These are phyloP conservation scores for Smutsia gigantea DNA, from an alignment of 2,797 vertebrate genomes.

Conservation along the genomic window DNA sequence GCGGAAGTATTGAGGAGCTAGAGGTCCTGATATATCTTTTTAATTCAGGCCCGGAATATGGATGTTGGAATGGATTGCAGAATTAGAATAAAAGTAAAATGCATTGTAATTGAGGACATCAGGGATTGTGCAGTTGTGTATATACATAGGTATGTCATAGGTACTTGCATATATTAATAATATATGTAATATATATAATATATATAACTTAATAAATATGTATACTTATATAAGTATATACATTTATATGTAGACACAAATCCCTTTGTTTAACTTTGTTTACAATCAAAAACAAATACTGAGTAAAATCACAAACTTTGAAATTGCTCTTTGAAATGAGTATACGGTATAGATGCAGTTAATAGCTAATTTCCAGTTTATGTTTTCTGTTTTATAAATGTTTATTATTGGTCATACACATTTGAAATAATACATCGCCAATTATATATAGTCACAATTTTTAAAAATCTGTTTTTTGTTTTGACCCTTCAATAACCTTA, in stretches of 20 bases:
- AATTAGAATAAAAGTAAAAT: not conserved
- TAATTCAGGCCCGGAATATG: not conserved
- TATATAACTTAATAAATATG: too few species aligned
- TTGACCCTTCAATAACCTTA: not conserved
- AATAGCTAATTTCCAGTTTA: not conserved
- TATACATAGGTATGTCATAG: too few species aligned
- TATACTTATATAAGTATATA: too few species aligned
- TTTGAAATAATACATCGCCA: not conserved
- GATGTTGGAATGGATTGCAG: not conserved
- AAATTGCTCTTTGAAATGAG: not conserved
- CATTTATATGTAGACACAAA: too few species aligned
- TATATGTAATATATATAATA: too few species aligned
- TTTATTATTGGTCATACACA: not conserved
- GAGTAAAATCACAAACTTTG: not conserved
- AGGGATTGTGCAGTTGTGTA: not conserved
- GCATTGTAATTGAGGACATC: not conserved
- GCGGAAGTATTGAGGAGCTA: not conserved
- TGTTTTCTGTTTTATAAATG: not conserved
- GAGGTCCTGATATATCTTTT: not conserved
- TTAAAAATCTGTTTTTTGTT: not conserved
- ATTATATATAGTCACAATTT: not conserved
- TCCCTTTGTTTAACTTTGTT: too few species aligned
- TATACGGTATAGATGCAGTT: not conserved
- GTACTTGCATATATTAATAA: too few species aligned
- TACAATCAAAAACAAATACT: not conserved